Base-by-base conservation (phyloP, 2,888 invertebrate species). In the Pristionchus mayeri region DNA sequence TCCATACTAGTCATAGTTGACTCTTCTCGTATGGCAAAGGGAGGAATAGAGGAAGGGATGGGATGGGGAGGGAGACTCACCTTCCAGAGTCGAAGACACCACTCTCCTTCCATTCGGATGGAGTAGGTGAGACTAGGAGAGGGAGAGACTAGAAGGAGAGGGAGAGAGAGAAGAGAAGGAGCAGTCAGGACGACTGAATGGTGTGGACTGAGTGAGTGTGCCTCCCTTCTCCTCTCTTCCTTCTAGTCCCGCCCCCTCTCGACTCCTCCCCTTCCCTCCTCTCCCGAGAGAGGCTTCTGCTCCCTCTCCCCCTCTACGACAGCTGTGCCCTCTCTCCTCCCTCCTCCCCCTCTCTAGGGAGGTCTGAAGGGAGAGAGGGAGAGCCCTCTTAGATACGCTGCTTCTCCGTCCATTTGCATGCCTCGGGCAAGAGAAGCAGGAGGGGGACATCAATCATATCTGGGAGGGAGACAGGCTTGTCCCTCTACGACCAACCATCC, bases 301-400 rank as follows among this genome's bases (percentile, higher is more conserved):
- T n/a, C n/a, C n/a, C n/a, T n/a, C 24, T 27, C 71, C 34, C n/a
- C 40, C 24, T 63, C 78, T 84, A 76, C 34, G 76, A 75, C 37
- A 52, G 75, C 79, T 60, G 78, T 40, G 76, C 27, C 21, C 37
- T 48, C 63, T 76, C 57, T 57, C 48, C n/a, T 54, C 30, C 82
- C 79, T 76, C n/a, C 82, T 81, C 75, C 57, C 75, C 48, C 57
- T 57, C 57, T 57, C 57, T n/a, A 21, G 57, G 48, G 48, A n/a
- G 44, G n/a, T n/a, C n/a, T n/a, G n/a, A n/a, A 16, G 24, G 16
- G 76, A 18, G 24, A 18, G 48, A 76, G 48, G 48, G 44, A n/a
- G 48, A 57, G 11, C 40, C 30, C 40, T 52, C 40, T 84, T 78
- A 60, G 76, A 78, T 84, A 78, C 76, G 76, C 76, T n/a, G n/a